Conservation (phyloP, 2,888 invertebrate genomes). For the Esperia sulphurella region DNA sequence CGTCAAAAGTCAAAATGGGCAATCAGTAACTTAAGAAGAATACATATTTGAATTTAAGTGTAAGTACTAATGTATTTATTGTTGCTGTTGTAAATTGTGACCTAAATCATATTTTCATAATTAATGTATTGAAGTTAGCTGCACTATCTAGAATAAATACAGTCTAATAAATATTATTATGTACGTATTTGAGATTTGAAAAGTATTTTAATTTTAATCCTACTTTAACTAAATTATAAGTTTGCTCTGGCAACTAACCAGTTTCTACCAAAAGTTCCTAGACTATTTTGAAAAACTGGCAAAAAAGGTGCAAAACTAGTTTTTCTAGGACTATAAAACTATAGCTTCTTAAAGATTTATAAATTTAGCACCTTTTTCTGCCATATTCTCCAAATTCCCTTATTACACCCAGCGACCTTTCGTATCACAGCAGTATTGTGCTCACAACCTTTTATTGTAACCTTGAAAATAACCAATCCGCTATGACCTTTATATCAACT, state of each 20-base stretch:
- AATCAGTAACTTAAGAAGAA: constrained; percentile 73
- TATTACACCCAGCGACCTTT: too few species aligned
- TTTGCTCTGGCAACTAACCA: background rate
- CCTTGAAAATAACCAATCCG: too few species aligned
- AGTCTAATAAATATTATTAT: background rate
- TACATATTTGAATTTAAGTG: constrained; percentile 60
- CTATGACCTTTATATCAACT: too few species aligned
- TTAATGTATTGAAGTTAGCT: constrained; percentile 9
- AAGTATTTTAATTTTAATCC: background rate
- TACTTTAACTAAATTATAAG: background rate
- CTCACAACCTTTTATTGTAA: too few species aligned
- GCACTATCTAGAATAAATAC: constrained; percentile 4
- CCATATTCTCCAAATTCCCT: too few species aligned
- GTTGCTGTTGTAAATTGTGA: constrained; percentile 15
- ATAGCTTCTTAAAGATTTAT: too few species aligned
- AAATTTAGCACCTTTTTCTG: too few species aligned
- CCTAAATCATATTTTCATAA: constrained; percentile 12
- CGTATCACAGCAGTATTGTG: too few species aligned
- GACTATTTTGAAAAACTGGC: too few species aligned
- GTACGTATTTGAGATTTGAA: background rate
- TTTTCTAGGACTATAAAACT: too few species aligned
- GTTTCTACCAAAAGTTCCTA: too few species aligned
- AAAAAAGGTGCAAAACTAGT: too few species aligned
- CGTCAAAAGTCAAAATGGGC: constrained; percentile 89
- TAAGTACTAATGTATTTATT: constrained; percentile 45